phyloP scores from a whole-genome alignment of 2,888 invertebrate genomes.

The Tryphoninae sp. region DNA sequence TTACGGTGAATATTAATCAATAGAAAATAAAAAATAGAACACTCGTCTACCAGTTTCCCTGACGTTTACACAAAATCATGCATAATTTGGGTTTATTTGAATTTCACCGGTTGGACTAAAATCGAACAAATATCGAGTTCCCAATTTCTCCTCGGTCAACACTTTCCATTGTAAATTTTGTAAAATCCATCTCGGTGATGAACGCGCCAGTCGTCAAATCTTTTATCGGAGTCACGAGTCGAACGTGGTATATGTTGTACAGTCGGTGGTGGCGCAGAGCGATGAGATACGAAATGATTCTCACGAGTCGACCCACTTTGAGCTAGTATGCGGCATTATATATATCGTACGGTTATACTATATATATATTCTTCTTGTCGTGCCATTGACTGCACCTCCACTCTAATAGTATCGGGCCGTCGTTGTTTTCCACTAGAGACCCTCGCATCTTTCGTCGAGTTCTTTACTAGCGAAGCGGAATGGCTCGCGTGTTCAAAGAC shows the following conservation, averaged over 20 bases:
- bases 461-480: background rate
- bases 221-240: conserved; percentile 31
- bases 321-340: conserved; percentile 37
- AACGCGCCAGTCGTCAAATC: conserved; percentile 29
- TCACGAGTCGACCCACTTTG: conserved; percentile 73
- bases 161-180: background rate
- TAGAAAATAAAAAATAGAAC: too few species aligned
- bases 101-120: background rate
- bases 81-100: background rate
- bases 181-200: conserved; percentile 18
- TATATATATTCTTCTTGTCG: conserved; percentile 63
- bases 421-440: conserved; percentile 29
- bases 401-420: conserved; percentile 6
- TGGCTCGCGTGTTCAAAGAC: conserved; percentile 11
- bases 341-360: conserved; percentile 18
- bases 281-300: conserved; percentile 69
- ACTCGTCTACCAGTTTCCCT: background rate
- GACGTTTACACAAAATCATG: background rate
- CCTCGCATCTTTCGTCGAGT: conserved; percentile 9
- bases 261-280: conserved; percentile 47
- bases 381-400: conserved; percentile 68
- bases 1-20: too few species aligned
- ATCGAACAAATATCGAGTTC: background rate
- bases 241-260: conserved; percentile 34
- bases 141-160: background rate